Percentiles rank a stretch among this genome's conserved stretches.
Conservation (phyloP, 2,113 vertebrate genomes). For the Ptychochromis oligacanthus region DNA sequence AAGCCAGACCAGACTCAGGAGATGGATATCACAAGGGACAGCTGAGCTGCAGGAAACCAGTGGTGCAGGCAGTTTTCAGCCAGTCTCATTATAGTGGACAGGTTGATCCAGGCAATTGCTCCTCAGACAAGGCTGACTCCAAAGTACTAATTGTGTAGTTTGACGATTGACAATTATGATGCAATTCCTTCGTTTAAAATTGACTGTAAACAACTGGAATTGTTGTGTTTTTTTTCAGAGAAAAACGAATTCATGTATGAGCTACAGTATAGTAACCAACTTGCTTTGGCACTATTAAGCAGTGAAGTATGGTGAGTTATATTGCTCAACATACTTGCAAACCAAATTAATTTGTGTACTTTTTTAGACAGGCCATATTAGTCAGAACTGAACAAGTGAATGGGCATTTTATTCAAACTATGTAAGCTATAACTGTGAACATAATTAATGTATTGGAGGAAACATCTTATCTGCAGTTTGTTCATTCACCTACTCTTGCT, state of each 20-base stretch:
- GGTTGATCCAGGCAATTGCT: slow-evolving; percentile 72
- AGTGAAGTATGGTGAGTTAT: not conserved
- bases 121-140: slow-evolving; percentile 55
- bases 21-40: slow-evolving; percentile 76
- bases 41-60: slow-evolving; percentile 71
- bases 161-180: slow-evolving; percentile 48
- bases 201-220: not conserved
- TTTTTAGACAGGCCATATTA: slow-evolving; percentile 27
- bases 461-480: slow-evolving; percentile 31
- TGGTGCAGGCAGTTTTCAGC: slow-evolving; percentile 71
- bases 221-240: slow-evolving; percentile 12
- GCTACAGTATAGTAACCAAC: not conserved
- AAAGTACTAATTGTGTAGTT: slow-evolving; percentile 52
- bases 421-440: slow-evolving; percentile 8
- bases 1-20: slow-evolving; percentile 67
- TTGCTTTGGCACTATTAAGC: not conserved
- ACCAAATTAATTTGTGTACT: slow-evolving; percentile 10
- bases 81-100: slow-evolving; percentile 68
- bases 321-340: not conserved
- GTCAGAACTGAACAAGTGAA: slow-evolving; percentile 29
- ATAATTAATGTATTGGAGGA: slow-evolving; percentile 34
- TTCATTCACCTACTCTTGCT: slow-evolving; percentile 24
- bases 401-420: slow-evolving; percentile 26
- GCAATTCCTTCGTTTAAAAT: slow-evolving; percentile 19
- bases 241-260: not conserved